A percentile compares a stretch with the other conserved stretches of the same genome.
phyloP scores from a whole-genome alignment of 2,888 invertebrate species.

The Metallyticus violacea region DNA sequence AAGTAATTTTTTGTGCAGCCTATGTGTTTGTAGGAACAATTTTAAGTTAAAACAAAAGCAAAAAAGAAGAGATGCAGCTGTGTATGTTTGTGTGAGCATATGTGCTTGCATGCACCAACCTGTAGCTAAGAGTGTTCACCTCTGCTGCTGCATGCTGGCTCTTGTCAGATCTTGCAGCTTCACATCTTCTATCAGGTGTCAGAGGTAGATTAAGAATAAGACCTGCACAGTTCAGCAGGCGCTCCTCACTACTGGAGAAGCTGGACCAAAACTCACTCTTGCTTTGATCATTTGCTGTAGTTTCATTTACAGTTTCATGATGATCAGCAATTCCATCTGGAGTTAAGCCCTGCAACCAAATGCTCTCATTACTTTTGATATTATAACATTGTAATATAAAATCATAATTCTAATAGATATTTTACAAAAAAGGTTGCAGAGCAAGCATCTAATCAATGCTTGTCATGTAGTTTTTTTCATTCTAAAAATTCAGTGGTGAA shows the following conservation, averaged over 20 bases:
- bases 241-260: slow-evolving; percentile 77
- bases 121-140: slow-evolving; percentile 65
- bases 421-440: no score
- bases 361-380: no score
- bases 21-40: no score
- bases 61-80: no score
- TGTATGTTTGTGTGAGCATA: no score
- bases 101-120: slow-evolving; percentile 45
- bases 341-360: slow-evolving; percentile 50
- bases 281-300: slow-evolving; percentile 65
- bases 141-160: slow-evolving; percentile 52
- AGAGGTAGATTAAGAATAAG: slow-evolving; percentile 69
- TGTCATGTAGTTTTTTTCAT: no score
- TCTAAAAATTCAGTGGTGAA: no score
- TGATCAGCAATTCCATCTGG: slow-evolving; percentile 66
- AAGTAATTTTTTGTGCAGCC: no score
- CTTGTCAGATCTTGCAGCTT: slow-evolving; percentile 44
- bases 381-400: no score
- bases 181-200: slow-evolving; percentile 60
- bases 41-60: no score
- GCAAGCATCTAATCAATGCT: no score
- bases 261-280: slow-evolving; percentile 80
- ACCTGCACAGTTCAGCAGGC: slow-evolving; percentile 69
- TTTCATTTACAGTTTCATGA: slow-evolving; percentile 62
- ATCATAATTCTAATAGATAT: no score